Evolutionary conservation across 2,113 vertebrate genomes (phyloP), one percentile per base, ranked within the genome.

Genomic region (Athene noctua): DNA sequence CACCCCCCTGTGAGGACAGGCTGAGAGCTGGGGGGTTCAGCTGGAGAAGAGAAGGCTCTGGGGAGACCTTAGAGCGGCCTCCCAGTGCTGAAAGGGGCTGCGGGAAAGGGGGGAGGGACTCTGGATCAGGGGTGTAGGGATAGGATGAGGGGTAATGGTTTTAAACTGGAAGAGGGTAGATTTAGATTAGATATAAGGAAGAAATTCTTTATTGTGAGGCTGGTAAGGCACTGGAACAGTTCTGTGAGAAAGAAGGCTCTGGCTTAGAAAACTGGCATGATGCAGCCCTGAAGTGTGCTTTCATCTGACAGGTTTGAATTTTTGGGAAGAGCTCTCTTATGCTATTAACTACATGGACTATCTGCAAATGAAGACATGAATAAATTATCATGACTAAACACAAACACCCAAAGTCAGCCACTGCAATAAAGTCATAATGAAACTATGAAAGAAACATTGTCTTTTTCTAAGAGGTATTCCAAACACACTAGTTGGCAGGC

Each of bases 381-480:
- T 93, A 93, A 94, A 90, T 94, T 91, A 91, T 78, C 63, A 63
- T 21, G 59, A 89, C 84, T 84, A 96, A 94, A 91, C 77, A 91
- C 52, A 84, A 78, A 87, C 73, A 92, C 9, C 47, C 86, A 44
- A 68, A 93, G 66, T 85, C 85, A 90, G 52, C 38, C 77, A 74
- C 55, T 58, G 46, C 52, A n/a, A 66, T 46, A 78, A 88, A 42
- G 18, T 19, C 86, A 90, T 47, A 92, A 94, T 11, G 17, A 88
- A 86, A 38, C 27, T 26, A 5, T 0, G 12, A 84, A 74, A n/a
- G 57, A 88, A 82, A 58, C 8, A 6, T 3, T 63, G 47, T 14
- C 19, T 52, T 86, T 86, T 86, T 23, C n/a, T 15, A 59, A 52
- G 54, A 86, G 30, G 8, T 32, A 29, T 66, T 94, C 34, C 59